These are phyloP conservation scores for Hyla sarda DNA, from an alignment of 2,113 vertebrate species.

Conservation along the genomic window DNA sequence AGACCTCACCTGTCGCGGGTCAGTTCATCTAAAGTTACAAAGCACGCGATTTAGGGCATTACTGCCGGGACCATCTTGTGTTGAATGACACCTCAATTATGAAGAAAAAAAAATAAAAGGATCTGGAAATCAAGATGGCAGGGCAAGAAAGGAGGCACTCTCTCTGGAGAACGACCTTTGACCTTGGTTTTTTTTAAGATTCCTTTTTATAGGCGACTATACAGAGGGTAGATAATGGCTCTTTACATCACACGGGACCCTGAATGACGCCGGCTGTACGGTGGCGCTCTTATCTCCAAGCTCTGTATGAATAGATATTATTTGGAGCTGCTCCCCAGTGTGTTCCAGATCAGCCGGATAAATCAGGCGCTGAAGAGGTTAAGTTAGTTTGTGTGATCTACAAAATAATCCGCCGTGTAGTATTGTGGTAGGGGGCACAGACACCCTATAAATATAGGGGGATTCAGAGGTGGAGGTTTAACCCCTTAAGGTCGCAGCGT, in stretches of 20 bases:
- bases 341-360: not conserved
- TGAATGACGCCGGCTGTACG: not conserved
- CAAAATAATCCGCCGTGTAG: not conserved
- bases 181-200: slow-evolving; percentile 36
- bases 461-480: too few species aligned
- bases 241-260: not conserved
- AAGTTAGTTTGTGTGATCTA: not conserved
- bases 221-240: slow-evolving; percentile 29
- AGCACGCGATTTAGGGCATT: not conserved
- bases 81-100: slow-evolving; percentile 63
- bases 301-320: not conserved
- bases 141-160: slow-evolving; percentile 42
- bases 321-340: not conserved
- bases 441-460: not conserved
- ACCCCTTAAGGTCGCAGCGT: too few species aligned
- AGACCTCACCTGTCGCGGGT: slow-evolving; percentile 17
- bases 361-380: not conserved
- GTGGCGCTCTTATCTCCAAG: not conserved
- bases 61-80: slow-evolving; percentile 27
- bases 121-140: slow-evolving; percentile 54
- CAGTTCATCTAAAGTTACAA: slow-evolving; percentile 58
- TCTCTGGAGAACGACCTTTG: slow-evolving; percentile 41
- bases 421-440: too few species aligned
- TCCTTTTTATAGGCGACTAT: slow-evolving; percentile 23
- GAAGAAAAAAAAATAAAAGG: slow-evolving; percentile 41